Evolutionary conservation across 2,797 vertebrate genomes (phyloP), one percentile per base, ranked within the genome.

Genomic region (Huso huso): DNA sequence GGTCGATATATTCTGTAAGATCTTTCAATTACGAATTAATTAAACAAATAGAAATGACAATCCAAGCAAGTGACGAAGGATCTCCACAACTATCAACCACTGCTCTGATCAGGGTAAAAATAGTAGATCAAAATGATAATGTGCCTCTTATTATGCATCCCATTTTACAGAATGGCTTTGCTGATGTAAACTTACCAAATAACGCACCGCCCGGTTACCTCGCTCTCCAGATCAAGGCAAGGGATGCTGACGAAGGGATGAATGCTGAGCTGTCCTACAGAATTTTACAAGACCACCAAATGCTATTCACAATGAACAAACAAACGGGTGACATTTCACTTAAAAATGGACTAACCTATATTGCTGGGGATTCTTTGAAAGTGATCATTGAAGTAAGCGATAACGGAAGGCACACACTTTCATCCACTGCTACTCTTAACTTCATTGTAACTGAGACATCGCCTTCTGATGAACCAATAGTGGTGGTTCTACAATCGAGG

Each of bases 71-170:
- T 6, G 86, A 91, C 70, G 73, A 75, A 50, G 83, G 88, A 1
- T 77, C 74, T 3, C 85, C 81, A 0, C 52, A 65, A 0, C 78
- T 79, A 3, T 82, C 83, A 11, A 82, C 79, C 70, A 81, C 68
- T 0, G 74, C 79, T 1, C 68, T 71, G 11, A 77, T 88, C 23
- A 64, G 68, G 49, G 75, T 91, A 10, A 80, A 68, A 51, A 81
- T 90, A 1, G 78, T 86, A 6, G 88, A 91, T 71, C 83, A 85
- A 73, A 92, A 90, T 1, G 82, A 90, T 75, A 90, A 89, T 70
- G 67, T 62, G 1, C 86, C 86, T 0, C 71, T 67, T 61, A 84
- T 90, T 70, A 85, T 81, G 6, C 80, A 78, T 55, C 87, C 83
- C 0, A 18, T 79, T 4, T 75, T 92, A 1, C 61, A 74, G 6